Evolutionary conservation across 2,888 invertebrate genomes (phyloP).

Genomic region (Perizoma flavofasciatum): DNA sequence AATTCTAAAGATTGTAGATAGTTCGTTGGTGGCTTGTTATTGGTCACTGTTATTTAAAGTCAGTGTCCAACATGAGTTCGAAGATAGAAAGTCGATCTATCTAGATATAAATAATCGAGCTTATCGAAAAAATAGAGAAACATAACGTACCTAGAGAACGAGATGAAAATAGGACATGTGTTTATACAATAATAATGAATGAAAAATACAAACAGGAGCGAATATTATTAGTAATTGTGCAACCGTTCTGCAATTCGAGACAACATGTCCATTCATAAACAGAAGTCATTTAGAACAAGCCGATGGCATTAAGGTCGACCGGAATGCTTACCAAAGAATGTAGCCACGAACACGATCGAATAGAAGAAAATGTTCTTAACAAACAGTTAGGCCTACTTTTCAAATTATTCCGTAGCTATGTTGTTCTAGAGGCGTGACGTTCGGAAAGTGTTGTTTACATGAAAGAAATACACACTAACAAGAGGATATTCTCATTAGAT

Average conservation of each 20-base stretch:
- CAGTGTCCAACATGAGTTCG: too few species aligned
- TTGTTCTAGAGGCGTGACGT: slow-evolving; percentile 25
- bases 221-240: too few species aligned
- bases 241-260: background rate
- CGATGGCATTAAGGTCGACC: slow-evolving; percentile 56
- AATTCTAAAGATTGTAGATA: too few species aligned
- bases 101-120: too few species aligned
- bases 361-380: slow-evolving; percentile 55
- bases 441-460: slow-evolving; percentile 20
- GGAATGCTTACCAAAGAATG: slow-evolving; percentile 55
- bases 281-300: slow-evolving; percentile 32
- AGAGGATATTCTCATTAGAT: slow-evolving; percentile 1
- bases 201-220: too few species aligned
- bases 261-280: slow-evolving; percentile 13
- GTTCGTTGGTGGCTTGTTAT: too few species aligned
- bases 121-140: too few species aligned
- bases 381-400: slow-evolving; percentile 75
- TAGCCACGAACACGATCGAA: slow-evolving; percentile 46
- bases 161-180: too few species aligned
- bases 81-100: too few species aligned
- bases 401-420: slow-evolving; percentile 41
- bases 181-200: too few species aligned
- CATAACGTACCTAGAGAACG: too few species aligned
- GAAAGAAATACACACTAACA: slow-evolving; percentile 12
- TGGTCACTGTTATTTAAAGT: too few species aligned